A percentile compares a stretch with the other conserved stretches of the same genome.
phyloP scores from a whole-genome alignment of 2,888 invertebrate genomes.

The Cephus sareptanus region DNA sequence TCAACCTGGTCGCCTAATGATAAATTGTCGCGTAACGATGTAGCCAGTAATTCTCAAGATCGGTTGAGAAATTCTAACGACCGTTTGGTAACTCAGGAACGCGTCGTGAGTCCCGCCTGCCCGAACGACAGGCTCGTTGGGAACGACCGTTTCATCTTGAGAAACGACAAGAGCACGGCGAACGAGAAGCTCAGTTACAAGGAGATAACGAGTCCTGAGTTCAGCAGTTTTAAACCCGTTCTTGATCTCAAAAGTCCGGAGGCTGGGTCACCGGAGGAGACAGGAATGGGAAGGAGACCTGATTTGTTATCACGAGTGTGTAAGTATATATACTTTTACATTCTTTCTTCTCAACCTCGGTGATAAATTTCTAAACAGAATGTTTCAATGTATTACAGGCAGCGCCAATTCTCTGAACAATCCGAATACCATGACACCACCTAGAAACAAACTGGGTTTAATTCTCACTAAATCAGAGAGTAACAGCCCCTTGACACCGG shows the following conservation, averaged over 20 bases:
- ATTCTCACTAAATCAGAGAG: slow-evolving; percentile 56
- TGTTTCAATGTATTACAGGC: slow-evolving; percentile 52
- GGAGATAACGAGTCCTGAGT: slow-evolving; percentile 59
- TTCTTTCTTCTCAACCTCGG: neutral
- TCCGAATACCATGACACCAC: slow-evolving; percentile 56
- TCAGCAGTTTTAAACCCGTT: slow-evolving; percentile 62
- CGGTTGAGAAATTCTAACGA: slow-evolving; percentile 47
- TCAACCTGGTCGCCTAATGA: slow-evolving; percentile 61
- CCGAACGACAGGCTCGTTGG: slow-evolving; percentile 35
- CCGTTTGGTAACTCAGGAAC: slow-evolving; percentile 39
- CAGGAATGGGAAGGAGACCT: slow-evolving; percentile 53
- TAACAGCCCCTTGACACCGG: slow-evolving; percentile 58
- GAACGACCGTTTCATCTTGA: slow-evolving; percentile 50
- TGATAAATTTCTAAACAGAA: neutral
- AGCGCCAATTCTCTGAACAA: slow-evolving; percentile 72
- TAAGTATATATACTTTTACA: slow-evolving; percentile 35
- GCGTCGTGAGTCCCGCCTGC: slow-evolving; percentile 35
- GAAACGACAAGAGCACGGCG: slow-evolving; percentile 50
- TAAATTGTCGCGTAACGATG: slow-evolving; percentile 38
- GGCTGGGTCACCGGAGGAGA: slow-evolving; percentile 49
- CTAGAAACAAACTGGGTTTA: slow-evolving; percentile 58
- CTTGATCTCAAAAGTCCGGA: slow-evolving; percentile 49
- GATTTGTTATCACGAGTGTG: slow-evolving; percentile 63
- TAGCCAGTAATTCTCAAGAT: slow-evolving; percentile 32
- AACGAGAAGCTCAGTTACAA: slow-evolving; percentile 59